Evolutionary conservation across 2,113 vertebrate species (phyloP).

Genomic region (Parus major): DNA sequence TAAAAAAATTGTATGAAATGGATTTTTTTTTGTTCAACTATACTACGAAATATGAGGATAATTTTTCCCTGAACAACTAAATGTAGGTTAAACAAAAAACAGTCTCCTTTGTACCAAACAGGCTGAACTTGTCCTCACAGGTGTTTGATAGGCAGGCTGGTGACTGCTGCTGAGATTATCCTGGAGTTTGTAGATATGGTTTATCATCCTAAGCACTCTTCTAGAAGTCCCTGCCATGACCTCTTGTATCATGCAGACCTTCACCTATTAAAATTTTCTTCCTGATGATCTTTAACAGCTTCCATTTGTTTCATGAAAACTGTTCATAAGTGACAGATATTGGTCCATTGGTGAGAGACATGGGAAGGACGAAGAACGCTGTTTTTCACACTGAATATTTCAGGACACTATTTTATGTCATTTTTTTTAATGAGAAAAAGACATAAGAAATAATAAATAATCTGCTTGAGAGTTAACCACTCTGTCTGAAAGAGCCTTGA

Average conservation of each 20-base stretch:
- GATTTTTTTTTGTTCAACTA: conserved; percentile 70
- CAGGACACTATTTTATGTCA: not conserved
- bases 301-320: not conserved
- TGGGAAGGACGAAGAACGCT: not conserved
- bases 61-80: not conserved
- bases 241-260: not conserved
- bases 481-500: not conserved
- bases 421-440: not conserved
- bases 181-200: not conserved
- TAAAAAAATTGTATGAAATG: conserved; percentile 37
- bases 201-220: not conserved
- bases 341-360: not conserved
- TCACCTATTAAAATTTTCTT: not conserved
- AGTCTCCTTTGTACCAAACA: not conserved
- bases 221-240: not conserved
- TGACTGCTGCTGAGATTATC: not conserved
- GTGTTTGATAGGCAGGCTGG: not conserved
- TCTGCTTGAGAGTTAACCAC: not conserved
- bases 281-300: not conserved
- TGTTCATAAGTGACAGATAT: not conserved
- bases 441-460: not conserved
- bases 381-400: not conserved
- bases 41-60: not conserved
- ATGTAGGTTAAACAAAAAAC: not conserved
- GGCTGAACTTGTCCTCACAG: not conserved